Base-by-base conservation (phyloP, 2,797 vertebrate genomes). In the Myripristis jacobus region DNA sequence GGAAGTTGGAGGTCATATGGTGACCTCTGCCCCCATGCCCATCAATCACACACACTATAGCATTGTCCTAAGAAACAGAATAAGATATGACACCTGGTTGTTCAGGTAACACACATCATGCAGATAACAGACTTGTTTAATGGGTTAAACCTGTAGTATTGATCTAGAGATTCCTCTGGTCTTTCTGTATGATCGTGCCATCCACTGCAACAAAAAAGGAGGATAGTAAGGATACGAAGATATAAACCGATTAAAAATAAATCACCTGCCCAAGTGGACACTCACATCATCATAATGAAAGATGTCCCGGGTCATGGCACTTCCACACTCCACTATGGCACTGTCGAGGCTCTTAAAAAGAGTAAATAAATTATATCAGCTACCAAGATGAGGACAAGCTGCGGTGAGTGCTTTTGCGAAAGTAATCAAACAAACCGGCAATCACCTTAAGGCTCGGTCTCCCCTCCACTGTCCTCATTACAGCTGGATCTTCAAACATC, bases 401-500 rank as follows among this genome's bases (percentile, higher is more conserved):
- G 31, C 38, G 13, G 3, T 0, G 24, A 47, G 19, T 3, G 57
- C 2, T 18, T 19, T 19, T 46, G 19, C 34, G 1, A 43, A 18
- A 12, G 31, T n/a, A 48, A 48, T 62, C 36, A 10, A 59, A 38
- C 18, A 11, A 1, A 10, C 50, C 24, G 59, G n/a, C 1, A 3
- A 0, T 92, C 87, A 96, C 96, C 96, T 96, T 96, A 19, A 93
- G 60, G 0, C 93, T 94, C 9, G 91, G 93, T 8, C 93, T 89
- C 22, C 94, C 94, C 73, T 94, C 93, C 50, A 97, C 93, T 0
- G 90, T 95, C 74, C 87, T 94, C 85, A 98, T 93, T 82, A 97
- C 95, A 0, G 96, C 95, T 0, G 96, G 96, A 83, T 97, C 96
- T 46, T 95, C 94, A 80, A 95, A 94, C 81, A 94, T 87, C 44